These are phyloP conservation scores for Lasioglossum calceatum DNA, from an alignment of 2,888 invertebrate genomes.

Conservation along the genomic window DNA sequence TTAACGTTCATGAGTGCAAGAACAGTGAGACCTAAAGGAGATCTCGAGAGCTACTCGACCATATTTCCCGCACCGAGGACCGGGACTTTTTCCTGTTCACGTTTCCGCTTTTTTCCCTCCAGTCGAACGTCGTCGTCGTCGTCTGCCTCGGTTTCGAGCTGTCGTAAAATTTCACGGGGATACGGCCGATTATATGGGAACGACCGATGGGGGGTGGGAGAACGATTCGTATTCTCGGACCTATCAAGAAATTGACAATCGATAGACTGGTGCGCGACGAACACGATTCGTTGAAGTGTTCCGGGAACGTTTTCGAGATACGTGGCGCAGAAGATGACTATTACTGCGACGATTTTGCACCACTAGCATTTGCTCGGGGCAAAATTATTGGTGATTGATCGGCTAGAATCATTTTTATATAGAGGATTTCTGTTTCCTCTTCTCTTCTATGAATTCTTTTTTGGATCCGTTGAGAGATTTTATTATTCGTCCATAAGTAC, in stretches of 20 bases:
- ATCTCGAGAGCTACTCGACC: conserved; percentile 55
- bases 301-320: conserved; percentile 1
- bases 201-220: not conserved
- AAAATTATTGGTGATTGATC: not conserved
- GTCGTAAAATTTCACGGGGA: conserved; percentile 29
- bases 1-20: conserved; percentile 55
- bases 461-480: not conserved
- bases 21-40: conserved; percentile 46
- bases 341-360: not conserved
- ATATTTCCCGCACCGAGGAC: conserved; percentile 53
- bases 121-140: not conserved
- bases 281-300: not conserved
- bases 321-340: not conserved
- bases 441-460: not conserved
- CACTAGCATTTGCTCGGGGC: not conserved
- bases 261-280: conserved; percentile 8
- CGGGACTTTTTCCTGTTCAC: conserved; percentile 39
- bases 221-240: conserved; percentile 4
- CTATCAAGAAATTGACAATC: conserved; percentile 21
- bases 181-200: conserved; percentile 1
- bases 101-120: conserved; percentile 22
- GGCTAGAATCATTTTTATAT: not conserved
- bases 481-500: not conserved
- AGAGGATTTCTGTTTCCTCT: not conserved
- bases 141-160: conserved; percentile 7